Conservation (phyloP, 1,140 invertebrate genomes). For the Chironomus tepperi region DNA sequence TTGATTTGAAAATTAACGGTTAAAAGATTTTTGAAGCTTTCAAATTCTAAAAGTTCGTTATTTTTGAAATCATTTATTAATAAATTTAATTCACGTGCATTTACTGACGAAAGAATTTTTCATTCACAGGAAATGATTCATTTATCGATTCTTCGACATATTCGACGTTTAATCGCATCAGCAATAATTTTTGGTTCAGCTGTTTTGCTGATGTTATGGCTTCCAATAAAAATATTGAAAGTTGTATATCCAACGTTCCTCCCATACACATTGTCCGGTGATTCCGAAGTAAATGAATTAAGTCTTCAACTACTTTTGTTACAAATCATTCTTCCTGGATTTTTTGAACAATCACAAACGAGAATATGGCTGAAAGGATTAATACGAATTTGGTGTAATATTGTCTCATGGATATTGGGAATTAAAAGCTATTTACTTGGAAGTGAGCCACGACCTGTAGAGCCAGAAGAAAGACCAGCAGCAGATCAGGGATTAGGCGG, state of each 20-base stretch:
- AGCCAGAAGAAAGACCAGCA: slow-evolving; percentile 32
- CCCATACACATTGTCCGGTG: slow-evolving; percentile 81
- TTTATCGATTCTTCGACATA: slow-evolving; percentile 82
- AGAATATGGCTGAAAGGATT: slow-evolving; percentile 84
- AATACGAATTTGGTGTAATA: slow-evolving; percentile 80
- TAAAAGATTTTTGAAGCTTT: background rate
- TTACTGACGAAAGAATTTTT: too few species aligned
- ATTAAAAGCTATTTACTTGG: slow-evolving; percentile 84
- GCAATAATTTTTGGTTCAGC: slow-evolving; percentile 93
- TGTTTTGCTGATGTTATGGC: slow-evolving; percentile 91
- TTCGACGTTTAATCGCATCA: slow-evolving; percentile 81
- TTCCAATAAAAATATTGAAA: slow-evolving; percentile 85
- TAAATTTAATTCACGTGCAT: slow-evolving; percentile 25
- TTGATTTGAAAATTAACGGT: slow-evolving; percentile 19
- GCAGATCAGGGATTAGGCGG: slow-evolving; percentile 42
- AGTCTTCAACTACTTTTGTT: slow-evolving; percentile 87
- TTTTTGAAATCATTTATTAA: background rate
- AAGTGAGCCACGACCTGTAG: slow-evolving; percentile 40
- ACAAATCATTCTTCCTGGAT: slow-evolving; percentile 90
- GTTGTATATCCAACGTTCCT: slow-evolving; percentile 76
- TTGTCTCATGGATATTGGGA: slow-evolving; percentile 75
- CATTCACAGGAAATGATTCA: slow-evolving; percentile 88
- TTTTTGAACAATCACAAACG: slow-evolving; percentile 93
- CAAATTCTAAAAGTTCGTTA: too few species aligned
- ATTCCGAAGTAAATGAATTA: slow-evolving; percentile 81